Percentiles rank a stretch among this genome's conserved stretches.
These are phyloP conservation scores for Habrosyne pyritoides DNA, from an alignment of 2,888 invertebrate genomes.

Conservation along the genomic window DNA sequence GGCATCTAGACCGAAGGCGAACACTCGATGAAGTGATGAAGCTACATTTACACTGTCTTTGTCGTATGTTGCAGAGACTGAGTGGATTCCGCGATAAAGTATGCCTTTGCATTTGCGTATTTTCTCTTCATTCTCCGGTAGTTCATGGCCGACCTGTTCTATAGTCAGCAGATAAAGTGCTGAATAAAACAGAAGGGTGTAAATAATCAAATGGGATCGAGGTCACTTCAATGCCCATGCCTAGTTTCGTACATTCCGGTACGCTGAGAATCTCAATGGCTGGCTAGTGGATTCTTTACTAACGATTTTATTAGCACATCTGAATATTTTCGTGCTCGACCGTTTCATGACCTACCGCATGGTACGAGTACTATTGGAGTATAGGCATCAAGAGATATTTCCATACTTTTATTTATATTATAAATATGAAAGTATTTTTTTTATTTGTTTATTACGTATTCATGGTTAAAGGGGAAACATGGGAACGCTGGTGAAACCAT, in stretches of 20 bases:
- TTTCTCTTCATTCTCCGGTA: constrained; percentile 13
- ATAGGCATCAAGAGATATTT: neutral
- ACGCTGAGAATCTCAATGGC: constrained; percentile 21
- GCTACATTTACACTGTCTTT: constrained; percentile 13
- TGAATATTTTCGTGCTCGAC: neutral
- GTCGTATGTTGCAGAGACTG: neutral
- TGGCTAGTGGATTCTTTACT: neutral
- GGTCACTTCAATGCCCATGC: constrained; percentile 14
- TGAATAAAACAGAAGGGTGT: constrained; percentile 33
- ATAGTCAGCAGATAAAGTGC: constrained; percentile 16
- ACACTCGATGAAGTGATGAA: constrained; percentile 26
- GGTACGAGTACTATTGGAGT: neutral
- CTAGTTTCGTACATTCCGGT: constrained; percentile 19
- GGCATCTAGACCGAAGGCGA: constrained; percentile 4
- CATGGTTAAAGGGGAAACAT: no score
- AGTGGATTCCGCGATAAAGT: neutral
- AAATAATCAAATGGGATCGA: constrained; percentile 35
- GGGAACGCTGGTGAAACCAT: no score
- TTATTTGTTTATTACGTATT: no score
- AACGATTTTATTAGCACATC: neutral
- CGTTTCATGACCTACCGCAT: no score
- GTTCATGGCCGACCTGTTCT: constrained; percentile 19
- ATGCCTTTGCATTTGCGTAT: neutral
- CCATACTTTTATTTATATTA: neutral
- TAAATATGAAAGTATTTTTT: no score